Conservation (phyloP, 2,888 invertebrate species). For the Habroteleia sp. region DNA sequence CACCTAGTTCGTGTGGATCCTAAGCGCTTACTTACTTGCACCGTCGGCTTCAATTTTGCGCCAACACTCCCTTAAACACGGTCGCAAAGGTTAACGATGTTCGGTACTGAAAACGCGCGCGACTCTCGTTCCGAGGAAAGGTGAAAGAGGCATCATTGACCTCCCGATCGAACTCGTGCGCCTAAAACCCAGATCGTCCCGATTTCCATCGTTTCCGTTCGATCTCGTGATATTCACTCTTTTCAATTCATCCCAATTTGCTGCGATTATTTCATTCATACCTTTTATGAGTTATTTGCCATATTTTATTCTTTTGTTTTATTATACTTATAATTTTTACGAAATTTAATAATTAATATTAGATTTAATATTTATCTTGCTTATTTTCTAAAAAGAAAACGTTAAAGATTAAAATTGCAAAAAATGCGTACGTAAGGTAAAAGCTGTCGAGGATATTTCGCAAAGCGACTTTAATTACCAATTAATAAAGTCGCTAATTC, state of each 20-base stretch:
- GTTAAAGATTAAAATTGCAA: too few relatives aligned
- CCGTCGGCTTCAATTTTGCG: conserved; percentile 2
- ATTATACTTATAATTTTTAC: too few relatives aligned
- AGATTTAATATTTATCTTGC: too few relatives aligned
- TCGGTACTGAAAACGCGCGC: conserved; percentile 65
- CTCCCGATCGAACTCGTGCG: conserved; percentile 62
- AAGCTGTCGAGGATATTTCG: conserved; percentile 14
- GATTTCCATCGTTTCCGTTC: conserved; percentile 59
- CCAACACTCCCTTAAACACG: conserved; percentile 64
- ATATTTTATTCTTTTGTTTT: too few relatives aligned
- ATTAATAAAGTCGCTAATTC: conserved; percentile 48
- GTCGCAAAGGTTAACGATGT: conserved; percentile 75
- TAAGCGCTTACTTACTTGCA: conserved; percentile 14
- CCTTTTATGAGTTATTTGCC: too few relatives aligned
- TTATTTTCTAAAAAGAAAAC: too few relatives aligned
- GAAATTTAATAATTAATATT: too few relatives aligned
- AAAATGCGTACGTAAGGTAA: too few relatives aligned
- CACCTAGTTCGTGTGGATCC: conserved; percentile 34
- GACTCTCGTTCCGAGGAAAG: conserved; percentile 37
- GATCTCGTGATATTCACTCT: conserved; percentile 38
- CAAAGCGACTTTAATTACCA: conserved; percentile 44
- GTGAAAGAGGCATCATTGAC: conserved; percentile 63
- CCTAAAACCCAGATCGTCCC: conserved; percentile 46
- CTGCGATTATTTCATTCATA: too few relatives aligned
- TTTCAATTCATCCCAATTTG: conserved; percentile 30